phyloP scores from a whole-genome alignment of 2,113 vertebrate species.

The Mustelus asterias region DNA sequence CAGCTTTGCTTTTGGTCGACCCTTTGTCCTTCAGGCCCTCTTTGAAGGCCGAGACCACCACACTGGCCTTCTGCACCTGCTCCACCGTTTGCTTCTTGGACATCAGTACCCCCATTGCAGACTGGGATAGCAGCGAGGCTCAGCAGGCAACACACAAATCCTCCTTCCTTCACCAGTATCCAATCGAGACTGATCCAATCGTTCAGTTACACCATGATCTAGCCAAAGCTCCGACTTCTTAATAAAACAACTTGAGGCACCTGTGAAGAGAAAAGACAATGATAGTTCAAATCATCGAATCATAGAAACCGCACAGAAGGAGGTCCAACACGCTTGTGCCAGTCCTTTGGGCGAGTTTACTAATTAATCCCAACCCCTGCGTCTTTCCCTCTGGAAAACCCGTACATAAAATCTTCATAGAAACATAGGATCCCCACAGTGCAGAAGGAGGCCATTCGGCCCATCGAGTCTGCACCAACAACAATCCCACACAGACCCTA shows the following conservation, averaged over 20 bases:
- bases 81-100: slow-evolving; percentile 94
- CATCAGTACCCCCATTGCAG: slow-evolving; percentile 93
- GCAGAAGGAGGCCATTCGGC: no score
- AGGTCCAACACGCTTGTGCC: background rate
- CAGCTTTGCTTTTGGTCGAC: slow-evolving; percentile 48
- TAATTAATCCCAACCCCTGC: background rate
- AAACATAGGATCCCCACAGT: no score
- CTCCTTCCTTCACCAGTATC: slow-evolving; percentile 32
- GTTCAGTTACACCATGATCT: background rate
- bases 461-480: no score
- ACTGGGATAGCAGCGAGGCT: background rate
- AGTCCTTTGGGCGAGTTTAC: background rate
- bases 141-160: background rate
- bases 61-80: slow-evolving; percentile 90
- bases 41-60: slow-evolving; percentile 89
- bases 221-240: background rate
- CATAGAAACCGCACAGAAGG: background rate
- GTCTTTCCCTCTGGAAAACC: background rate
- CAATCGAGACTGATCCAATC: background rate
- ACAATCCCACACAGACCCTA: no score
- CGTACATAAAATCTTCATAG: no score
- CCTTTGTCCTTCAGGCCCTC: slow-evolving; percentile 74
- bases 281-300: background rate
- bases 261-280: background rate
- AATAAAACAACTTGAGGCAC: background rate